A percentile compares a stretch with the other conserved stretches of the same genome.
phyloP scores from a whole-genome alignment of 2,797 vertebrate genomes.

The Sitta carolinensis region DNA sequence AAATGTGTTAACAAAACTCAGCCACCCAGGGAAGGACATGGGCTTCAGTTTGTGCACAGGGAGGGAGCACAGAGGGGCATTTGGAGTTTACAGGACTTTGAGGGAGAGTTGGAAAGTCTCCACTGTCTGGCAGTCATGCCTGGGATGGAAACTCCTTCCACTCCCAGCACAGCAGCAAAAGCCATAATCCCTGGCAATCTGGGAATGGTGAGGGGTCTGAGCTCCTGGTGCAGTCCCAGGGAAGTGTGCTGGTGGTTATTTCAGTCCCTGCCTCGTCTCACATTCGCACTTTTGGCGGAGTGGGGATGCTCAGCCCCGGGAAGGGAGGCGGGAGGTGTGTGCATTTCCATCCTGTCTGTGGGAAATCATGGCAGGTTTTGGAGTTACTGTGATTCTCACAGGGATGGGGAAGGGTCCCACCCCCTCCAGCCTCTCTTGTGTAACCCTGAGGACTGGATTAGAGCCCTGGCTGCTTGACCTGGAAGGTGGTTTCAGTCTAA shows the following conservation, averaged over 20 bases:
- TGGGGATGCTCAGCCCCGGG: neutral
- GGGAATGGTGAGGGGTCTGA: neutral
- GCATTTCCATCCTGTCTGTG: neutral
- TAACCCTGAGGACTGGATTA: neutral
- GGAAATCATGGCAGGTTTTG: neutral
- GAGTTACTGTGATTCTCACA: neutral
- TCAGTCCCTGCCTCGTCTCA: neutral
- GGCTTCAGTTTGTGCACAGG: neutral
- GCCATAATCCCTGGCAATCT: neutral
- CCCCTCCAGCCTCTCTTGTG: neutral
- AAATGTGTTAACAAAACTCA: neutral
- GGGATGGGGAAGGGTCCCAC: neutral
- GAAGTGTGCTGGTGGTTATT: neutral
- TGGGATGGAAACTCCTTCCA: neutral
- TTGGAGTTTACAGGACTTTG: neutral
- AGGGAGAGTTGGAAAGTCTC: neutral
- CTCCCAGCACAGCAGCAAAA: neutral
- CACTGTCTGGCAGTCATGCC: rapidly evolving
- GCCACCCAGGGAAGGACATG: neutral
- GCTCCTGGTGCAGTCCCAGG: neutral
- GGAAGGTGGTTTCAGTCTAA: neutral
- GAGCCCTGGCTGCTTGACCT: neutral
- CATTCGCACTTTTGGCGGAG: neutral
- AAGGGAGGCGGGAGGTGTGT: neutral
- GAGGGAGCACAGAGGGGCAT: neutral